Base-by-base conservation (phyloP, 2,113 vertebrate genomes). In the Oncorhynchus mykiss region DNA sequence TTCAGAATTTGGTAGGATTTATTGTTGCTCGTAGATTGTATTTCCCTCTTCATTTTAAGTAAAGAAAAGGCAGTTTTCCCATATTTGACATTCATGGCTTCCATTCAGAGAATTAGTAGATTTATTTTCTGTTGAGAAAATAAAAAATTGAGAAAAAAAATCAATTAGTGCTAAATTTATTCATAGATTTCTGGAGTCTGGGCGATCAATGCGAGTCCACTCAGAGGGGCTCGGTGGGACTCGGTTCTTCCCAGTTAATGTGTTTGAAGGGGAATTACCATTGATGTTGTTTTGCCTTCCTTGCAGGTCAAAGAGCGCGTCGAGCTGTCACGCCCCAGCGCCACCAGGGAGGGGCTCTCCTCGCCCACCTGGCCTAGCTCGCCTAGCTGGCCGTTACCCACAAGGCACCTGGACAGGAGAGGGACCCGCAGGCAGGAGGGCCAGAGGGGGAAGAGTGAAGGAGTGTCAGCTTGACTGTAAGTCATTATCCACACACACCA, bases 121-220 rank as follows among this genome's bases (percentile, higher is more conserved):
- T 97, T 96, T 98, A 96, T 97, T 97, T 97, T 95, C 94, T 5
- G 64, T 51, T 60, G 48, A 31, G 54, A 18, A 67, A 49, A 67
- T 27, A 13, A 39, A 27, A 74, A 72, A 95, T 34, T 0, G 6
- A 94, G 95, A 95, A 95, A 29, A 67, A 11, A 99, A 98, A 98
- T 98, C 97, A 98, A 99, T 99, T 99, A 99, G 96, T 95, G 95
- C 95, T 98, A 98, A 99, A 99, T 99, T 99, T 99, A 99, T 99
- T 99, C 97, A 98, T 99, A 96, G 96, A 97, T 99, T 98, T 98
- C 95, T 96, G 9, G 93, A 93, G 94, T 94, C 94, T 91, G 92
- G 1, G 91, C 95, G 94, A 98, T 99, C 97, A 97, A 99, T 98
- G 96, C 94, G 87, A 95, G 97, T 98, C 96, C 97, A 97, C 95